Evolutionary conservation across 1,140 invertebrate genomes (phyloP), one percentile per base, ranked within the genome.

Genomic region (Meteorus sp.): DNA sequence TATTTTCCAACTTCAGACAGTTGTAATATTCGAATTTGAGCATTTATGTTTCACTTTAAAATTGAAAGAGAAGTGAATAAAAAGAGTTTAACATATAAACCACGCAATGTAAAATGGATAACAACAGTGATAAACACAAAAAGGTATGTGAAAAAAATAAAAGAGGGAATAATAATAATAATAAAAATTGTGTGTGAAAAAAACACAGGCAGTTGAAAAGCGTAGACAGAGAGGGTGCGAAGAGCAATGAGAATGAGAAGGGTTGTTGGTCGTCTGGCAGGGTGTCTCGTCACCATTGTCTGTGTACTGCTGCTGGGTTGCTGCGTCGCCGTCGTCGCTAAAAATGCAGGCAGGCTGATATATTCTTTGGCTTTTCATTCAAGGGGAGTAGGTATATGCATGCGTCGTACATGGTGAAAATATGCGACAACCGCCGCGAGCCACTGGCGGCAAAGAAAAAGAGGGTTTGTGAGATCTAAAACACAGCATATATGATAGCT

Each of bases 271-370:
- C 37, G 57, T 59, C 57, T 59, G 44, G 57, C 50, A 15, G 50
- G 57, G 39, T 39, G 57, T 59, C 57, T 59, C 47, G 57, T 53
- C 57, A 15, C 22, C 37, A 59, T 59, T 59, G 57, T 59, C 56
- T 47, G 22, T n/a, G 41, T 9, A 50, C 51, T n/a, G 33, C 3
- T 33, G 51, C 39, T 35, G 41, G 25, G 39, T 33, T 41, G 22
- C 20, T 47, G 22, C 55, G 29, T 35, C 29, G 23, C 43, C 20
- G 33, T 23, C 55, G 29, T 35, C 29, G 23, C 43, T 53, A 54
- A 59, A 59, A 59, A 59, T 59, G 50, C 57, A 59, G 37, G 50
- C 41, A 58, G 47, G n/a, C n/a, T n/a, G n/a, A n/a, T n/a, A n/a
- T n/a, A n/a, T n/a, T n/a, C n/a, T n/a, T n/a, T n/a, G n/a, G n/a